A percentile compares a stretch with the other conserved stretches of the same genome.
phyloP scores from a whole-genome alignment of 1,140 invertebrate species.

The Colletes gigas region DNA sequence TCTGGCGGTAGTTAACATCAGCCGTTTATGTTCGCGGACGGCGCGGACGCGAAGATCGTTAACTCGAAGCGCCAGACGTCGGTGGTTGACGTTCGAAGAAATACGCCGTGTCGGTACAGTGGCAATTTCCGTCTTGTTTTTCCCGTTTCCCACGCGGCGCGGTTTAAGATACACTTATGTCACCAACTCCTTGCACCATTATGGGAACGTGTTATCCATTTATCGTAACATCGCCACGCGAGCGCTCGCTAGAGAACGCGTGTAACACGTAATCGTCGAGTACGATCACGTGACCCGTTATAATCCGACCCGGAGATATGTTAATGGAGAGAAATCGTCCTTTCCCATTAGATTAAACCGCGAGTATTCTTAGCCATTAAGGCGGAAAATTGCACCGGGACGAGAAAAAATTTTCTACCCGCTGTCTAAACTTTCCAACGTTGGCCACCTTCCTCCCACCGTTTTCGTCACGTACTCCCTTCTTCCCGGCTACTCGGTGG shows the following conservation, averaged over 20 bases:
- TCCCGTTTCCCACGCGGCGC: constrained; percentile 26
- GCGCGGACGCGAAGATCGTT: constrained; percentile 40
- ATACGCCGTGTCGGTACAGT: constrained; percentile 19
- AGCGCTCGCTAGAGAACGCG: not conserved
- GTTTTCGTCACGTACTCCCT: constrained; percentile 14
- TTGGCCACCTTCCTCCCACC: not conserved
- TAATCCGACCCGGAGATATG: constrained; percentile 18
- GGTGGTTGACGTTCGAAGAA: constrained; percentile 15
- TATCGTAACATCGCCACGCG: constrained; percentile 24
- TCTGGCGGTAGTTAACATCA: constrained; percentile 26
- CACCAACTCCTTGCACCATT: constrained; percentile 10
- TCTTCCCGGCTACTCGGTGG: not conserved
- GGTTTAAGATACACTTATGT: not conserved
- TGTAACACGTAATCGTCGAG: not conserved
- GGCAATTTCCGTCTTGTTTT: constrained; percentile 21
- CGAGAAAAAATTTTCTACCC: not conserved
- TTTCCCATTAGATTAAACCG: constrained; percentile 5
- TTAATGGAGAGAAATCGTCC: constrained; percentile 23
- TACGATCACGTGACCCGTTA: constrained; percentile 8
- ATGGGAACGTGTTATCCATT: constrained; percentile 12
- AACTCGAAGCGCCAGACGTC: constrained; percentile 27
- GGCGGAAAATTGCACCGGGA: constrained; percentile 5
- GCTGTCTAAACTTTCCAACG: not conserved
- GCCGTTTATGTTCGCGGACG: constrained; percentile 40
- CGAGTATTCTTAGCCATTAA: constrained; percentile 13